Evolutionary conservation across 1,140 invertebrate genomes (phyloP).

Genomic region (Fopius arisanus): DNA sequence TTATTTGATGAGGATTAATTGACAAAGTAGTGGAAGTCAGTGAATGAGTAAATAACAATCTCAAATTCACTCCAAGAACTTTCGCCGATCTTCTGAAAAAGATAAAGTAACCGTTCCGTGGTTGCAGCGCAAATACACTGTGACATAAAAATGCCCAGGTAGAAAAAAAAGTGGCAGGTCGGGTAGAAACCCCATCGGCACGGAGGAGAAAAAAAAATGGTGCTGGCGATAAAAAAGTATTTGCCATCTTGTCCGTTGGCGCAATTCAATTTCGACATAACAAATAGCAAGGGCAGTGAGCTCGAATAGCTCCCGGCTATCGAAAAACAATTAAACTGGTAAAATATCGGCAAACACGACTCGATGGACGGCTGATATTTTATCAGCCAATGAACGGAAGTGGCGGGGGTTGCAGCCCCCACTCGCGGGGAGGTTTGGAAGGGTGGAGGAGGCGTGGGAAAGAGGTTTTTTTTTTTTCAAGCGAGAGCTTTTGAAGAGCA

Average conservation of each 20-base stretch:
- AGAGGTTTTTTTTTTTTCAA: not conserved
- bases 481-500: not conserved
- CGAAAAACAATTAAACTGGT: constrained; percentile 62
- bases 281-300: constrained; percentile 44
- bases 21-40: too few species aligned
- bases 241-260: constrained; percentile 50
- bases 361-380: constrained; percentile 58
- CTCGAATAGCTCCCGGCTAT: constrained; percentile 48
- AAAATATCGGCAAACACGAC: constrained; percentile 58
- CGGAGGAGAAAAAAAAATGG: constrained; percentile 4
- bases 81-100: not conserved
- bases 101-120: not conserved
- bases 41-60: too few species aligned
- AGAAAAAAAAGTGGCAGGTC: not conserved
- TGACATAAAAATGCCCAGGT: not conserved
- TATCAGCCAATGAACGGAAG: constrained; percentile 43
- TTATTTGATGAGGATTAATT: too few species aligned
- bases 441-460: not conserved
- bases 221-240: constrained; percentile 38
- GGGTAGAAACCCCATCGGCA: not conserved
- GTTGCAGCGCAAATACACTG: not conserved
- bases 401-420: constrained; percentile 22
- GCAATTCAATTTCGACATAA: constrained; percentile 54
- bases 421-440: not conserved
- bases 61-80: too few species aligned